These are phyloP conservation scores for Noctua comes DNA, from an alignment of 2,888 invertebrate species.

Conservation along the genomic window DNA sequence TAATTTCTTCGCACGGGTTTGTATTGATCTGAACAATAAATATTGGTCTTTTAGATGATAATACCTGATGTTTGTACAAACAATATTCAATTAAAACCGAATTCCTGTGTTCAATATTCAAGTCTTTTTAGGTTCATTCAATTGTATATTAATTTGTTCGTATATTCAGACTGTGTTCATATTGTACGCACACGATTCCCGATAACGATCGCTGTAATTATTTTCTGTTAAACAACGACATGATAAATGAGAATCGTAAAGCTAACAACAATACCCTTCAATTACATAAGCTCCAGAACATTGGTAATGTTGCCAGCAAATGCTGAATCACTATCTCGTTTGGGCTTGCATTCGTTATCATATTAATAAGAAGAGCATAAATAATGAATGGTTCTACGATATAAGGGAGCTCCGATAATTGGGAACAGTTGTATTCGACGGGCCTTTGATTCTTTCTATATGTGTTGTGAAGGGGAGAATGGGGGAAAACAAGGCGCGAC, in stretches of 20 bases:
- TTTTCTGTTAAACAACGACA: slow-evolving; percentile 13
- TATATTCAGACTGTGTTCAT: slow-evolving; percentile 7
- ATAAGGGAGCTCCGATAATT: slow-evolving; percentile 63
- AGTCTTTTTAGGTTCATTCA: slow-evolving; percentile 18
- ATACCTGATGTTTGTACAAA: slow-evolving; percentile 8
- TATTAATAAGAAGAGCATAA: slow-evolving; percentile 71
- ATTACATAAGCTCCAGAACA: slow-evolving; percentile 57
- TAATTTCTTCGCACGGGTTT: slow-evolving; percentile 18
- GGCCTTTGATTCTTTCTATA: slow-evolving; percentile 52
- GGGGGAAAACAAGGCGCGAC: slow-evolving; percentile 55
- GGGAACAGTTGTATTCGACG: slow-evolving; percentile 63
- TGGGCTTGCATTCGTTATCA: slow-evolving; percentile 76
- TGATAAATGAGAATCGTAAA: slow-evolving; percentile 31
- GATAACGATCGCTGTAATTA: slow-evolving; percentile 33
- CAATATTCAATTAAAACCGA: slow-evolving; percentile 27
- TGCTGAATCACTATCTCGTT: slow-evolving; percentile 67
- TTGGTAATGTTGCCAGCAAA: slow-evolving; percentile 65
- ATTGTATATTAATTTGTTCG: slow-evolving; percentile 3
- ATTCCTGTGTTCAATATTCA: slow-evolving; percentile 1
- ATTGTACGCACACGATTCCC: slow-evolving; percentile 11
- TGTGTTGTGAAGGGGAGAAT: slow-evolving; percentile 38
- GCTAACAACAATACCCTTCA: slow-evolving; percentile 46
- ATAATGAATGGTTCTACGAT: slow-evolving; percentile 69
- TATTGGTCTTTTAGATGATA: not conserved
- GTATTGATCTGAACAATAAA: slow-evolving; percentile 17